Conservation (phyloP, 2,113 vertebrate species). For the Sus scrofa region DNA sequence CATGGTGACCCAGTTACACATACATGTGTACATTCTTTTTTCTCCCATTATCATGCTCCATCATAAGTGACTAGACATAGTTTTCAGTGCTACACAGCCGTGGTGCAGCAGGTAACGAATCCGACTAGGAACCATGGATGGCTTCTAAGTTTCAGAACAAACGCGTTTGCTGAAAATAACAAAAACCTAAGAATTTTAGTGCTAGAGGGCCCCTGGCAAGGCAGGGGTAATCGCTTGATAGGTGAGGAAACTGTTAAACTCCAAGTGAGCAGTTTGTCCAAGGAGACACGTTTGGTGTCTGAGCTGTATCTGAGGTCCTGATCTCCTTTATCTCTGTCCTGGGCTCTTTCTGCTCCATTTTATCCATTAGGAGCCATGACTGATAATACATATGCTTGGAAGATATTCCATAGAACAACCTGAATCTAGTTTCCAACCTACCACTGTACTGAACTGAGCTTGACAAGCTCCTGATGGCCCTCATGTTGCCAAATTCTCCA, state of each 20-base stretch:
- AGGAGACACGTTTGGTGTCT: not conserved
- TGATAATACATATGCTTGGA: not conserved
- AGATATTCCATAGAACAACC: not conserved
- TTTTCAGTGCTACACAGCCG: no score
- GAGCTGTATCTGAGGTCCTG: not conserved
- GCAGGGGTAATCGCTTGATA: not conserved
- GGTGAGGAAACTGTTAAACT: not conserved
- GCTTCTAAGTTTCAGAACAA: not conserved
- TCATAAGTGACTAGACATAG: no score
- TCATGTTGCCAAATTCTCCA: not conserved
- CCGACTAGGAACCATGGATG: no score
- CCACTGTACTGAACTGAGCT: not conserved
- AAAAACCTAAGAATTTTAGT: constrained; percentile 18
- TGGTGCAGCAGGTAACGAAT: no score
- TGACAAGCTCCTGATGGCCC: not conserved
- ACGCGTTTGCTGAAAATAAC: not conserved
- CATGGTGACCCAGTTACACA: no score
- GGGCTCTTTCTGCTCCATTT: not conserved
- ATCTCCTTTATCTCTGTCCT: not conserved
- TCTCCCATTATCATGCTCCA: no score
- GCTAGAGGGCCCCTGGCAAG: not conserved
- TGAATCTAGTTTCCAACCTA: not conserved
- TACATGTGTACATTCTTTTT: no score
- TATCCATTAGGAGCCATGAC: not conserved
- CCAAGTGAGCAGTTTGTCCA: not conserved